A percentile compares a stretch with the other conserved stretches of the same genome.
These are phyloP conservation scores for Forbesichthys agassizii DNA, from an alignment of 2,113 vertebrate genomes.

Conservation along the genomic window DNA sequence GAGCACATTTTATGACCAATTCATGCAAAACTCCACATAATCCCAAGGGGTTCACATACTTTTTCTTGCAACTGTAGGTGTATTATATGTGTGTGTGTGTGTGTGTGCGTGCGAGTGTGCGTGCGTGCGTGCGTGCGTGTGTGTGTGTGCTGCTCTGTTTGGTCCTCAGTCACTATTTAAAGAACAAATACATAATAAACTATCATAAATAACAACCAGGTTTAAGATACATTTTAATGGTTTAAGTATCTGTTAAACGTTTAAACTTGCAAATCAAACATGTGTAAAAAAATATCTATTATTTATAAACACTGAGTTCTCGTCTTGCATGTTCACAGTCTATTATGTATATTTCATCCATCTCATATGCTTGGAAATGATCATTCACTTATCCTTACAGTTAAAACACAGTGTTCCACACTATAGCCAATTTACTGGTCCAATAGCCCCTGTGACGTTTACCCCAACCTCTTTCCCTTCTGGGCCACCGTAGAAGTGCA, in stretches of 20 bases:
- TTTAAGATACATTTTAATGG: slow-evolving; percentile 15
- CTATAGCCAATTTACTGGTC: slow-evolving; percentile 58
- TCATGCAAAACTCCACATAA: no score
- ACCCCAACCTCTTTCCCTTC: slow-evolving; percentile 41
- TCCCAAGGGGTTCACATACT: no score
- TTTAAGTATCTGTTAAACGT: slow-evolving; percentile 14
- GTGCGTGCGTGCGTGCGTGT: neutral
- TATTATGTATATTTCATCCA: no score
- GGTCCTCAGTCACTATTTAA: no score
- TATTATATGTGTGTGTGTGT: slow-evolving; percentile 8
- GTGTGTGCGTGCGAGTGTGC: neutral
- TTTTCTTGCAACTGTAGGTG: neutral
- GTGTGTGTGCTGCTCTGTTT: no score
- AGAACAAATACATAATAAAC: no score
- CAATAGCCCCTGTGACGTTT: slow-evolving; percentile 28
- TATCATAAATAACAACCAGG: neutral
- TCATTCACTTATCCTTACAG: no score
- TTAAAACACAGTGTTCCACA: neutral
- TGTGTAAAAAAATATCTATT: no score
- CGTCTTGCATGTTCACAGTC: neutral
- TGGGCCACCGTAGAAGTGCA: slow-evolving; percentile 46
- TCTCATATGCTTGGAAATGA: no score
- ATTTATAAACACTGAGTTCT: neutral
- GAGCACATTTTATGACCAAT: no score
- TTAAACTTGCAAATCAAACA: neutral